Base-by-base conservation (phyloP, 2,888 invertebrate genomes). In the Phyllotreta cruciferae region DNA sequence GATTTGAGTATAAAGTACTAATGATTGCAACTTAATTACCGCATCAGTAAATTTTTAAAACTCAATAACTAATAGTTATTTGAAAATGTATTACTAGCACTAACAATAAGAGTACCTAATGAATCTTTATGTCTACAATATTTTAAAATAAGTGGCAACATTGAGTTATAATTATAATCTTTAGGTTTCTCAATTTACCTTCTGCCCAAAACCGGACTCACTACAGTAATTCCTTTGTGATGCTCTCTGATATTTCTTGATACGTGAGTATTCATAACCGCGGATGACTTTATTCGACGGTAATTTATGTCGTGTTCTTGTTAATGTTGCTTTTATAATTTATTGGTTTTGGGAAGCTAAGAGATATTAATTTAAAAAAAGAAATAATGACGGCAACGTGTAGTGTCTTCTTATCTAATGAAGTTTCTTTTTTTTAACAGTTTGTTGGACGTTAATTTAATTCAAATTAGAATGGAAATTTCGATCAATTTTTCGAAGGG, bases 271-370 rank as follows among this genome's bases (percentile, higher is more conserved):
- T 66, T 65, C 66, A 69, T 66, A 66, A 63, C 61, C 60, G 60
- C 63, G 61, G 66, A 69, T 69, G 66, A 66, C 68, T 69, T 66
- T 65, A 69, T 69, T 66, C 58, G 62, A 53, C 63, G 56, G 55
- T 64, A 66, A 66, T 64, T 64, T 61, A 56, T 56, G 42, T 37
- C 42, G 35, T 35, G 36, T 24, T 14, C 35, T 34, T 24, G 6
- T 53, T 53, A 53, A 53, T 39, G 39, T 41, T 10, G 38, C 24
- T 24, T 13, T 39, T 39, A 39, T 53, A 53, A 53, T 53, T 53
- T 53, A 53, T 53, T 8, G 38, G 52, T 37, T 36, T 52, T 10
- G 11, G 34, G 8, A 52, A 50, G 24, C 24, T 24, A 4, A 1
- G 24, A 24, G 24, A 24, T 24, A 24, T 24, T 24, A 24, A 24